Conservation (phyloP, 2,888 invertebrate species). For the Onthophagus sagittarius region DNA sequence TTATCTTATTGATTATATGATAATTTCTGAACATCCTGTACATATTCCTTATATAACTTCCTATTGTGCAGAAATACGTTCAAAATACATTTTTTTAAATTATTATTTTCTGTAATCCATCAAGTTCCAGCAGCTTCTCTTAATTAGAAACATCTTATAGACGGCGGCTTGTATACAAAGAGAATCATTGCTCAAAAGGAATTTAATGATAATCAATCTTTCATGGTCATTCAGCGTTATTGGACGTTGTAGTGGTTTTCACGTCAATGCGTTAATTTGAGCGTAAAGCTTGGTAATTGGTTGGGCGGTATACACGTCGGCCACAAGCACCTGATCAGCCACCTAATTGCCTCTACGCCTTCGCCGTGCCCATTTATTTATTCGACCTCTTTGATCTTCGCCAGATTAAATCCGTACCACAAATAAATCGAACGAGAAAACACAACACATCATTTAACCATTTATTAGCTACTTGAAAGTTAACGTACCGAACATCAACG, state of each 20-base stretch:
- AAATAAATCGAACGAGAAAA: slow-evolving; percentile 1
- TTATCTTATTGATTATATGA: no score
- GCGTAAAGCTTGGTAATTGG: slow-evolving; percentile 6
- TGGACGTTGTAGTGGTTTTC: neutral
- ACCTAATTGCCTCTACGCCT: slow-evolving; percentile 5
- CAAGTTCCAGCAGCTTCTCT: no score
- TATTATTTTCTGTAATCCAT: no score
- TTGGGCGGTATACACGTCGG: neutral
- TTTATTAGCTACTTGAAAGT: neutral
- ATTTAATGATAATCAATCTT: neutral
- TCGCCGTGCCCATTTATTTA: slow-evolving; percentile 7
- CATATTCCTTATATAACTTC: no score
- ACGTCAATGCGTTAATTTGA: slow-evolving; percentile 5
- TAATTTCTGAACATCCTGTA: no score
- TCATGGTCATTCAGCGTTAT: neutral
- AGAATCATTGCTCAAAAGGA: neutral
- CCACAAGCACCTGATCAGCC: slow-evolving; percentile 7
- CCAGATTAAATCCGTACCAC: slow-evolving; percentile 1
- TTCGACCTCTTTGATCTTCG: slow-evolving; percentile 9
- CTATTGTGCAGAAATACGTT: no score
- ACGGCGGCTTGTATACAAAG: no score
- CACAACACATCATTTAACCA: neutral
- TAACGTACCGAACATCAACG: neutral
- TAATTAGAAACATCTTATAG: no score
- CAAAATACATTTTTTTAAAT: no score